A percentile compares a stretch with the other conserved stretches of the same genome.
Conservation (phyloP, 2,888 invertebrate species). For the Ectropis crepuscularia region DNA sequence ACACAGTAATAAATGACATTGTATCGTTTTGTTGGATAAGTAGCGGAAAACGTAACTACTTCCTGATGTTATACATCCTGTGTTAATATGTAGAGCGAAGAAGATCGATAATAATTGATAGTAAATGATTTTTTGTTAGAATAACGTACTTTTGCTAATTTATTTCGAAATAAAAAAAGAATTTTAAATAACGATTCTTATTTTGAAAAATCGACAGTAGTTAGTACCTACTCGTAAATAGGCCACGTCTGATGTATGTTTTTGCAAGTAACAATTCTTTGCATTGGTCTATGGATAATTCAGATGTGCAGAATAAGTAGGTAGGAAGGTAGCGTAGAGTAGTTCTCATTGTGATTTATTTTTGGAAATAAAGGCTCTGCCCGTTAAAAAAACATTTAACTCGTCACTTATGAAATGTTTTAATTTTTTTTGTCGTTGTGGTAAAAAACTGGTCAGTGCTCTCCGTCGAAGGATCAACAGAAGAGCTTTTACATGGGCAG, state of each 20-base stretch:
- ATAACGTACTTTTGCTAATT: too few relatives aligned
- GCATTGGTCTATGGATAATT: too few relatives aligned
- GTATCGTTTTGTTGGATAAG: slow-evolving; percentile 8
- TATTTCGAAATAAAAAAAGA: too few relatives aligned
- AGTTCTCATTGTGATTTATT: background rate
- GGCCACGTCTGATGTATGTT: too few relatives aligned
- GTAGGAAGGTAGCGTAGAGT: too few relatives aligned
- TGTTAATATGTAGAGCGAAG: background rate
- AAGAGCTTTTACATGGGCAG: slow-evolving; percentile 33
- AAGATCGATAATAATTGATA: too few relatives aligned
- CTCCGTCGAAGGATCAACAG: slow-evolving; percentile 18
- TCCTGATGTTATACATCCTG: slow-evolving; percentile 12
- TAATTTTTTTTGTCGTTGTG: background rate
- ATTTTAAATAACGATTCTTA: too few relatives aligned
- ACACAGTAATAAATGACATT: slow-evolving; percentile 10
- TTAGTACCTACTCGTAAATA: too few relatives aligned
- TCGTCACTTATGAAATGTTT: too few relatives aligned
- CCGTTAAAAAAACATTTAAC: background rate
- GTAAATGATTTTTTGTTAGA: background rate
- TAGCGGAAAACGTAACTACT: slow-evolving; percentile 12
- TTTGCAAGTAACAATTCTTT: too few relatives aligned
- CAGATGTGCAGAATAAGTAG: too few relatives aligned
- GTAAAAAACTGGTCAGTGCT: slow-evolving; percentile 7
- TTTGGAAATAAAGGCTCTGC: background rate
- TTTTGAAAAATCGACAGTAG: too few relatives aligned